Evolutionary conservation across 2,797 vertebrate species (phyloP).

Genomic region (Sebastes kiyomatsui): DNA sequence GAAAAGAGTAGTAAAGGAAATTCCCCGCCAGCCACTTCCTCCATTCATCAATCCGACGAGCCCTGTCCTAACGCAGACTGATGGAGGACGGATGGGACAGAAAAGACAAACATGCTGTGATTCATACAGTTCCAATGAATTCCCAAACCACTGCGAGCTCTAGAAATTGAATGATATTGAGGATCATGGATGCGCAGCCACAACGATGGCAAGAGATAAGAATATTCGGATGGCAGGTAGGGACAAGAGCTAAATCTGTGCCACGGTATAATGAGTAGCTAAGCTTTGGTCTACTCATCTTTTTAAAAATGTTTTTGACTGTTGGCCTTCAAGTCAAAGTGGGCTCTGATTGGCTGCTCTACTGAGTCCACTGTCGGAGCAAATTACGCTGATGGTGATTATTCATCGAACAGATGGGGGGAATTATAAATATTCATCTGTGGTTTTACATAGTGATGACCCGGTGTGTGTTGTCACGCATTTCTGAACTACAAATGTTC

Average conservation of each 20-base stretch:
- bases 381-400: slow-evolving; percentile 43
- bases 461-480: slow-evolving; percentile 34
- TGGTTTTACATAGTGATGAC: slow-evolving; percentile 52
- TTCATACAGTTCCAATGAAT: slow-evolving; percentile 50
- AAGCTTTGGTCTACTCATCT: slow-evolving; percentile 2
- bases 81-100: slow-evolving; percentile 56
- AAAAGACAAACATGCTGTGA: slow-evolving; percentile 54
- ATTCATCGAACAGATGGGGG: slow-evolving; percentile 60
- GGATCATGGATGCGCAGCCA: slow-evolving; percentile 1
- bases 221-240: slow-evolving; percentile 4
- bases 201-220: not conserved
- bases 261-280: not conserved
- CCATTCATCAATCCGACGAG: slow-evolving; percentile 63
- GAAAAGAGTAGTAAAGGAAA: slow-evolving; percentile 56
- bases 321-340: slow-evolving; percentile 38
- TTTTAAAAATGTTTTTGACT: slow-evolving; percentile 27
- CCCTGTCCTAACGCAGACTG: slow-evolving; percentile 47
- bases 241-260: slow-evolving; percentile 8
- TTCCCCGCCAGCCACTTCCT: slow-evolving; percentile 46
- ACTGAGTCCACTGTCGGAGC: slow-evolving; percentile 36
- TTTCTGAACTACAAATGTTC: slow-evolving; percentile 36
- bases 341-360: slow-evolving; percentile 23
- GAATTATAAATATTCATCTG: slow-evolving; percentile 57
- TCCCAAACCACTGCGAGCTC: not conserved
- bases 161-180: slow-evolving; percentile 23